A percentile compares a stretch with the other conserved stretches of the same genome.
These are phyloP conservation scores for Aricia artaxerxes DNA, from an alignment of 2,888 invertebrate genomes.

Conservation along the genomic window DNA sequence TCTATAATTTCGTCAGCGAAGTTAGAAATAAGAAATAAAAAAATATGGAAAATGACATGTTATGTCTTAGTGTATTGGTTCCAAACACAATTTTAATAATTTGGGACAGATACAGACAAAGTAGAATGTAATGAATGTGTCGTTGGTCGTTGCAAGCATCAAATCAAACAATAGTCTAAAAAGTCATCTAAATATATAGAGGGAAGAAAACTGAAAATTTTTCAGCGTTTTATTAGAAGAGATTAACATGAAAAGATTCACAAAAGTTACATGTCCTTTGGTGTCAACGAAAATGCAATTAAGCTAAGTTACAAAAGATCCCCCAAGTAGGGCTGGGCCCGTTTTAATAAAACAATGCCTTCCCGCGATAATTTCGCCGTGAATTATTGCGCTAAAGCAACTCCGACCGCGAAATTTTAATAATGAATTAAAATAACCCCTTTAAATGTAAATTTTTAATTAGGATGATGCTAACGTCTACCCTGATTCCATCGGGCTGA, in stretches of 20 bases:
- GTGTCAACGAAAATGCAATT: slow-evolving; percentile 55
- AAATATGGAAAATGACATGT: no score
- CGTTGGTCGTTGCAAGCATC: no score
- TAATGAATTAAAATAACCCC: slow-evolving; percentile 76
- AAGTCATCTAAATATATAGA: neutral
- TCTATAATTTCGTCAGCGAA: no score
- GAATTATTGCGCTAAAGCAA: slow-evolving; percentile 61
- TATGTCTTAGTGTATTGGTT: no score
- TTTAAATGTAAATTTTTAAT: slow-evolving; percentile 78
- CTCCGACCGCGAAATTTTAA: slow-evolving; percentile 72
- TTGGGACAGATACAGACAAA: no score
- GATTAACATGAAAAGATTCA: neutral
- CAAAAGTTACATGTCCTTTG: slow-evolving; percentile 36
- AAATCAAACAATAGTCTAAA: no score
- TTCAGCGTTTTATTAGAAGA: neutral
- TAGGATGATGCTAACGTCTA: slow-evolving; percentile 51
- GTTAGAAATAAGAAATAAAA: no score
- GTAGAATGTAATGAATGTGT: no score
- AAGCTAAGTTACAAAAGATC: slow-evolving; percentile 68
- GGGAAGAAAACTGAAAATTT: neutral
- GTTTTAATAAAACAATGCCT: slow-evolving; percentile 57
- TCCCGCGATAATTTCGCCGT: slow-evolving; percentile 53
- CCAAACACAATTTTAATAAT: no score
- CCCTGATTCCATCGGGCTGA: slow-evolving; percentile 36
- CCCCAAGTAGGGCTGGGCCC: slow-evolving; percentile 57